A percentile compares a stretch with the other conserved stretches of the same genome.
phyloP scores from a whole-genome alignment of 1,140 invertebrate species.

The Proctacanthus coquilletti region DNA sequence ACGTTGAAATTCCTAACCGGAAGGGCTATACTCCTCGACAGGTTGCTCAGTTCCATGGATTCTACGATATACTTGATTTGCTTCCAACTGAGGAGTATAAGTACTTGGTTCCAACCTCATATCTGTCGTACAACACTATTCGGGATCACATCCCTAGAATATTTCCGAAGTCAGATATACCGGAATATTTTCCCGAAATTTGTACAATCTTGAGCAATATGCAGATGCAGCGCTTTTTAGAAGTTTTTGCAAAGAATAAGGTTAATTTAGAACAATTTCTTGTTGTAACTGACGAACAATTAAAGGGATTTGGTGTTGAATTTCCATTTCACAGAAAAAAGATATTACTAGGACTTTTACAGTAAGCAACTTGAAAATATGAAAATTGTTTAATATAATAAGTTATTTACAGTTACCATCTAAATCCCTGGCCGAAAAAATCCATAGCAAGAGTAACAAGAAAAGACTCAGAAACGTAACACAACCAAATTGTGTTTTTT shows the following conservation, averaged over 20 bases:
- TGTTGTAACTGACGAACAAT: constrained; percentile 21
- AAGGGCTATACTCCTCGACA: constrained; percentile 30
- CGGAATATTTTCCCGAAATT: constrained; percentile 32
- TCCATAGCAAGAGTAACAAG: constrained; percentile 16
- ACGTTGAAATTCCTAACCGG: constrained; percentile 23
- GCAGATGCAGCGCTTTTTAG: constrained; percentile 19
- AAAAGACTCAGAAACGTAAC: constrained; percentile 16
- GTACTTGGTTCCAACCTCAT: constrained; percentile 15
- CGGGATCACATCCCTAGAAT: constrained; percentile 23
- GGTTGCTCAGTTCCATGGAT: constrained; percentile 29
- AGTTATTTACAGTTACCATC: constrained; percentile 16
- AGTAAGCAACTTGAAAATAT: constrained; percentile 13
- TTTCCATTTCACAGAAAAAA: constrained; percentile 30
- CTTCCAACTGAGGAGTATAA: constrained; percentile 16
- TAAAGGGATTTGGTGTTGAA: constrained; percentile 24
- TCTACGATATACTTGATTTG: constrained; percentile 27
- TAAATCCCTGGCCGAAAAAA: constrained; percentile 23
- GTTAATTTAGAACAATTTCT: constrained; percentile 30
- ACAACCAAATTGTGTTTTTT: background rate
- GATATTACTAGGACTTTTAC: constrained; percentile 29
- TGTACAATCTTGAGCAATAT: constrained; percentile 26
- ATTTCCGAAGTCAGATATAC: constrained; percentile 25
- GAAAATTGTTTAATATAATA: background rate
- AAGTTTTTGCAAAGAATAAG: constrained; percentile 23
- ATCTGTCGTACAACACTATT: constrained; percentile 16